Evolutionary conservation across 2,113 vertebrate genomes (phyloP).

Genomic region (Bubo blakistoni): DNA sequence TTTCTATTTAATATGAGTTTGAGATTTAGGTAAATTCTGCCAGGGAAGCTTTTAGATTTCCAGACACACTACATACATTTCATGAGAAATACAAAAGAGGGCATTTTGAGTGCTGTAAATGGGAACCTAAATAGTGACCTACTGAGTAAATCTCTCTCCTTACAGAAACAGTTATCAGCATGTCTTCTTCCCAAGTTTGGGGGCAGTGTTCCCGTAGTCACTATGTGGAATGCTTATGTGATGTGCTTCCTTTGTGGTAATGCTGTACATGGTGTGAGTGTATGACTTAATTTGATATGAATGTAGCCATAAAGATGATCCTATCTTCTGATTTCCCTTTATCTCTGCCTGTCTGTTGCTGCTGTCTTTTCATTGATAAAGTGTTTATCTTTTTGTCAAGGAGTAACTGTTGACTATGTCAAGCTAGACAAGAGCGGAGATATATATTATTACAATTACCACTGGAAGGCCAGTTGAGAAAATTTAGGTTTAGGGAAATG

Average conservation of each 20-base stretch:
- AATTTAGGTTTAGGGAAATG: neutral
- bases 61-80: fast-evolving
- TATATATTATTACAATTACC: neutral
- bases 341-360: neutral
- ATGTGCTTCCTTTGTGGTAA: neutral
- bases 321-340: neutral
- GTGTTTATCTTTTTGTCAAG: neutral
- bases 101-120: neutral
- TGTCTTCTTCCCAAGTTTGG: neutral
- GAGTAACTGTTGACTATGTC: neutral
- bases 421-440: neutral
- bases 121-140: neutral
- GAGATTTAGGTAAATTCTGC: neutral
- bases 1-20: neutral
- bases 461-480: neutral
- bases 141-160: neutral
- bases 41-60: neutral
- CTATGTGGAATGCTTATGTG: neutral
- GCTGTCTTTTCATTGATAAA: neutral
- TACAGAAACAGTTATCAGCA: neutral
- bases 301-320: neutral
- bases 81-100: neutral
- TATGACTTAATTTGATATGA: neutral
- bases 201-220: fast-evolving
- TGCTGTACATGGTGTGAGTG: neutral